phyloP scores from a whole-genome alignment of 2,888 invertebrate species.

The Drosophila emarginata region DNA sequence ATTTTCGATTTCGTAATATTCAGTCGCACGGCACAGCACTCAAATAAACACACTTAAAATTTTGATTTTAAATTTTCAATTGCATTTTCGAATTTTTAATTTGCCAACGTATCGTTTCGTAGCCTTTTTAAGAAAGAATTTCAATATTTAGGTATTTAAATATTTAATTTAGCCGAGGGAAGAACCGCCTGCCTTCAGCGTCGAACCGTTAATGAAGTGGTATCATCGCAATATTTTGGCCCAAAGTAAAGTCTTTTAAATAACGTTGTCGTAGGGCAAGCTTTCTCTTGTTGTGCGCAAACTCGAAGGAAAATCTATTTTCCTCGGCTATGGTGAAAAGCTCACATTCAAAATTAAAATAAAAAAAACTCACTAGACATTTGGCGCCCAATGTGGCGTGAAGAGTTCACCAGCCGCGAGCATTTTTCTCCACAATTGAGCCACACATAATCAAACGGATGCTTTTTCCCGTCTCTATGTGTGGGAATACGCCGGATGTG shows the following conservation, averaged over 20 bases:
- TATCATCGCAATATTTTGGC: conserved; percentile 42
- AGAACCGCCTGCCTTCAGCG: conserved; percentile 69
- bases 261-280: conserved; percentile 36
- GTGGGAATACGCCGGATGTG: conserved; percentile 18
- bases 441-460: conserved; percentile 22
- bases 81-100: conserved; percentile 27
- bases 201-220: conserved; percentile 73
- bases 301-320: conserved; percentile 27
- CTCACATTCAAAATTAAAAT: conserved; percentile 23
- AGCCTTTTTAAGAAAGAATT: conserved; percentile 11
- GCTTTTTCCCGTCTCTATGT: background rate
- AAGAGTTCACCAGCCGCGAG: conserved; percentile 31
- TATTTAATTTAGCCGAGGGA: conserved; percentile 11
- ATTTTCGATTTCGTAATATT: conserved; percentile 40
- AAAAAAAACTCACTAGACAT: conserved; percentile 24
- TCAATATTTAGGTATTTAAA: conserved; percentile 12
- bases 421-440: conserved; percentile 26
- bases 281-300: conserved; percentile 49
- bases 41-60: conserved; percentile 21
- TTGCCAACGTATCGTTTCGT: background rate
- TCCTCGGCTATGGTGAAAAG: conserved; percentile 46
- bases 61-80: conserved; percentile 29
- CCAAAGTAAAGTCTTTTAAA: conserved; percentile 26
- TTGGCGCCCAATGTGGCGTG: conserved; percentile 50
- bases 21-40: conserved; percentile 13